phyloP scores from a whole-genome alignment of 1,140 invertebrate species.

The Drosophila parvula region DNA sequence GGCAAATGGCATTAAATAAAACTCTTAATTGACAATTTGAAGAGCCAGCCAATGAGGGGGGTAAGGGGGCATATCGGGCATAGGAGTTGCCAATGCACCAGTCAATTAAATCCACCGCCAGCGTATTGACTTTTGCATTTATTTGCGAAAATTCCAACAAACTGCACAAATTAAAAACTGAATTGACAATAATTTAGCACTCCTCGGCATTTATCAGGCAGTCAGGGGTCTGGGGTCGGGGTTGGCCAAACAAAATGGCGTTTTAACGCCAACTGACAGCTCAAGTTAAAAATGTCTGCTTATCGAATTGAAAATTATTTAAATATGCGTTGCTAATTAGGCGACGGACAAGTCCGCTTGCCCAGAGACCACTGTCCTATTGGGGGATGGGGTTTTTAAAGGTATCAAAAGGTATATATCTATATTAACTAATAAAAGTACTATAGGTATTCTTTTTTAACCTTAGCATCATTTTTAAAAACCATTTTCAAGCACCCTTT shows the following conservation, averaged over 20 bases:
- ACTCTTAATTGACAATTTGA: constrained; percentile 83
- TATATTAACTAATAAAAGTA: neutral
- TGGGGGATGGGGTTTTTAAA: neutral
- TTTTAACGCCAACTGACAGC: constrained; percentile 81
- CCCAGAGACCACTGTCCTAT: neutral
- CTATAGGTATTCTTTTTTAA: too few relatives aligned
- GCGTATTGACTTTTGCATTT: constrained; percentile 73
- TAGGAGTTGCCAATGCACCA: constrained; percentile 49
- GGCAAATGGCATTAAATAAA: constrained; percentile 82
- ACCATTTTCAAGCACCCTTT: accelerated
- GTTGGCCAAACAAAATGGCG: constrained; percentile 75
- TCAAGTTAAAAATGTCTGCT: constrained; percentile 83
- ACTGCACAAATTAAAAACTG: constrained; percentile 78
- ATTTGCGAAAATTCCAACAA: constrained; percentile 70
- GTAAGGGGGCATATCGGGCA: too few relatives aligned
- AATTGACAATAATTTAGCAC: constrained; percentile 81
- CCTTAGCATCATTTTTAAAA: neutral
- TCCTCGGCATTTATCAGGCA: constrained; percentile 66
- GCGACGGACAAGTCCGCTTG: constrained; percentile 68
- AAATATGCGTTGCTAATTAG: constrained; percentile 83
- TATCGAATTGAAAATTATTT: constrained; percentile 83
- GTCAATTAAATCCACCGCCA: constrained; percentile 68
- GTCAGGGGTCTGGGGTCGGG: constrained; percentile 6
- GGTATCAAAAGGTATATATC: neutral
- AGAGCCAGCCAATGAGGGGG: constrained; percentile 35